Evolutionary conservation across 2,797 vertebrate genomes (phyloP).

Genomic region (Leptatherina wallacei): DNA sequence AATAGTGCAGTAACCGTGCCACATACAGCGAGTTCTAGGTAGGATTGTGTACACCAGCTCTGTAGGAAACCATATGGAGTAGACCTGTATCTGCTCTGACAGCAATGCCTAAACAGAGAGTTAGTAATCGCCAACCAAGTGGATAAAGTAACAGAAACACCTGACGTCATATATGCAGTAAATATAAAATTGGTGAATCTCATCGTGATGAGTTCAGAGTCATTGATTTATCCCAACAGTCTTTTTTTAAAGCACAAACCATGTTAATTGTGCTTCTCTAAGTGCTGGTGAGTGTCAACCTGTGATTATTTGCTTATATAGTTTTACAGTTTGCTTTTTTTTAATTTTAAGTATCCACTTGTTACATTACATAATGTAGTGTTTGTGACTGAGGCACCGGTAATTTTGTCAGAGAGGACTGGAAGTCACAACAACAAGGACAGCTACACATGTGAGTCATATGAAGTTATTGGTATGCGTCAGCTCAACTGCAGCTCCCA

Average conservation of each 20-base stretch:
- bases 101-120: not conserved
- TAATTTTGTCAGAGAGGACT: slow-evolving; percentile 39
- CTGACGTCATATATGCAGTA: not conserved
- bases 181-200: not conserved
- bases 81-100: not conserved
- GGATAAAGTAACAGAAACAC: not conserved
- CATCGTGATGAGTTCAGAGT: not conserved
- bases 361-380: slow-evolving; percentile 49
- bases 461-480: slow-evolving; percentile 31
- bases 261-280: slow-evolving; percentile 10
- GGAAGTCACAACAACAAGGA: slow-evolving; percentile 42
- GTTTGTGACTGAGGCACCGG: slow-evolving; percentile 48
- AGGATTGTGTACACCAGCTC: not conserved
- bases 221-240: slow-evolving; percentile 2
- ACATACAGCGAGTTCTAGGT: not conserved
- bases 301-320: slow-evolving; percentile 8
- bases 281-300: slow-evolving; percentile 18
- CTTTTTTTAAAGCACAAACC: not conserved
- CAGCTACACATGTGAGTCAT: slow-evolving; percentile 60
- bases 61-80: not conserved
- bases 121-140: not conserved
- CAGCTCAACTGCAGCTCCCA: slow-evolving; percentile 30
- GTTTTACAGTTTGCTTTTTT: slow-evolving; percentile 17
- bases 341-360: slow-evolving; percentile 47
- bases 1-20: not conserved